A percentile compares a stretch with the other conserved stretches of the same genome.
These are phyloP conservation scores for Notiomystis cincta DNA, from an alignment of 2,113 vertebrate species.

Conservation along the genomic window DNA sequence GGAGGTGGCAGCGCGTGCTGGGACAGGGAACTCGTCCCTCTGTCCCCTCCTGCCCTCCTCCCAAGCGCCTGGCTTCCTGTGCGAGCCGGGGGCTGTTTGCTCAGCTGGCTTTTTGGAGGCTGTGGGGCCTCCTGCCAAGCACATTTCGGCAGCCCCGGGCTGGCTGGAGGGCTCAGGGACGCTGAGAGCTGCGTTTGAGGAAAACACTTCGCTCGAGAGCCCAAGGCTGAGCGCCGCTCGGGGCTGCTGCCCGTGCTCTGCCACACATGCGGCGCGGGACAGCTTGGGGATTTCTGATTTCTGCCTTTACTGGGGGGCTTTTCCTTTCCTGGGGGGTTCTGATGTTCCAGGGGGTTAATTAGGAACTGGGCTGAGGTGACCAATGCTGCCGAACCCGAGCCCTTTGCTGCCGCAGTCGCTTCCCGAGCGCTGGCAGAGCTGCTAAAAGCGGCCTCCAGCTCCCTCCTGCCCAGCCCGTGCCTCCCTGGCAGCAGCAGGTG, in stretches of 20 bases:
- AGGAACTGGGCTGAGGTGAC: neutral
- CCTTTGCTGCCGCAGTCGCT: neutral
- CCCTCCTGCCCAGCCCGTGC: neutral
- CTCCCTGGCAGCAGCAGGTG: neutral
- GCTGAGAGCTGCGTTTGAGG: neutral
- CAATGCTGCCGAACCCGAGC: neutral
- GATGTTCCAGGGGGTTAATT: neutral
- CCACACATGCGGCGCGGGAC: neutral
- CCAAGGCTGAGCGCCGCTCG: neutral
- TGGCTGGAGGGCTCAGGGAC: neutral
- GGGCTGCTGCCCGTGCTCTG: neutral
- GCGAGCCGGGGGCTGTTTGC: neutral
- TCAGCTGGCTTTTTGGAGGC: constrained; percentile 24
- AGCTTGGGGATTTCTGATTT: neutral
- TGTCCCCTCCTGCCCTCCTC: constrained; percentile 10
- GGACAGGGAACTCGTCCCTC: neutral
- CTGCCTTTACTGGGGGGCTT: neutral
- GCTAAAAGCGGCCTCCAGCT: neutral
- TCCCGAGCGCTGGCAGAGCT: neutral
- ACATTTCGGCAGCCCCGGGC: constrained; percentile 8
- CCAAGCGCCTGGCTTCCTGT: neutral
- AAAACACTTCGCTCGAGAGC: neutral
- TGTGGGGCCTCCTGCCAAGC: constrained; percentile 12
- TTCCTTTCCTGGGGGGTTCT: too few species aligned
- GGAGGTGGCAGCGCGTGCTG: neutral